A percentile compares a stretch with the other conserved stretches of the same genome.
These are phyloP conservation scores for Teleiodes luculella DNA, from an alignment of 2,888 invertebrate genomes.

Conservation along the genomic window DNA sequence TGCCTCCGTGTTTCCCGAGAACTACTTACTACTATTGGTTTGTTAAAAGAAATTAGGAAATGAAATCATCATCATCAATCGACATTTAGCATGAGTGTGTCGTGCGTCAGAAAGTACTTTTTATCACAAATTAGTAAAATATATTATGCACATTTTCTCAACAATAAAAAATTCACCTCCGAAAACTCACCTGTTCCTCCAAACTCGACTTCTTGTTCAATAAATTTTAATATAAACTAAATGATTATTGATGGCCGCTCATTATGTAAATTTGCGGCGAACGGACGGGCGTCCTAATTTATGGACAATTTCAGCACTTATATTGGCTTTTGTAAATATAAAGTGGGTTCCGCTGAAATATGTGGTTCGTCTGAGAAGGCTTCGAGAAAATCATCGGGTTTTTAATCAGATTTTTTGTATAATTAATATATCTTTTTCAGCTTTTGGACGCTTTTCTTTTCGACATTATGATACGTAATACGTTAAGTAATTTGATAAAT, in stretches of 20 bases:
- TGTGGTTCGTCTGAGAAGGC: background rate
- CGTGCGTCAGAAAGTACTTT: too few species aligned
- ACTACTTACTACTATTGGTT: too few species aligned
- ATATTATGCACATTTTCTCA: background rate
- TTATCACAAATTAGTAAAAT: too few species aligned
- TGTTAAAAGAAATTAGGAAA: too few species aligned
- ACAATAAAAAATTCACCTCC: background rate
- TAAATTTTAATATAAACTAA: constrained; percentile 21
- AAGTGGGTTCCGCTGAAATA: background rate
- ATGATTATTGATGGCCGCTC: constrained; percentile 21
- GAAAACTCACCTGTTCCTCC: background rate
- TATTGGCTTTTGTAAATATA: constrained; percentile 9
- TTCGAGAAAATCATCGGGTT: background rate
- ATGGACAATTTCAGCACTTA: constrained; percentile 11
- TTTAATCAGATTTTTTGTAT: too few species aligned
- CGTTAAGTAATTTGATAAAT: too few species aligned
- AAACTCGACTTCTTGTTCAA: background rate
- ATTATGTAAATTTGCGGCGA: constrained; percentile 18
- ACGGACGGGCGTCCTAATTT: constrained; percentile 6
- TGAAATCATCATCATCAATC: too few species aligned
- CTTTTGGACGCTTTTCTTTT: too few species aligned
- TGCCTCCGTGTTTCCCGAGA: too few species aligned
- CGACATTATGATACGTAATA: too few species aligned
- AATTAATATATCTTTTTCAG: too few species aligned
- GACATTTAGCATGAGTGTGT: too few species aligned